phyloP scores from a whole-genome alignment of 2,888 invertebrate genomes.

The Germaria angustata region DNA sequence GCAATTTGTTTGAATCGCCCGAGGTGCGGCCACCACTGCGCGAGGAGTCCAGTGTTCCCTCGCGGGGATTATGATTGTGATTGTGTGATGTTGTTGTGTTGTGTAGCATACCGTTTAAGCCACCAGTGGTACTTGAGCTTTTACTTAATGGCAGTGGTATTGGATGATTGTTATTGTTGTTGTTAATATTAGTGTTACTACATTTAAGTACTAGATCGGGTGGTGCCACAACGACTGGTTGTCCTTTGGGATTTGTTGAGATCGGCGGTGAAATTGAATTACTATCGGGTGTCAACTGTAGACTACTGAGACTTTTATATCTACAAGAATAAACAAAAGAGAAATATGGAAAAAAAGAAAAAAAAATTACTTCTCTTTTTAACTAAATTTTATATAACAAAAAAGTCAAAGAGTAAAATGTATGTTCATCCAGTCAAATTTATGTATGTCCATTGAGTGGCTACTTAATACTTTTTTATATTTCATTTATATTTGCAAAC shows the following conservation, averaged over 20 bases:
- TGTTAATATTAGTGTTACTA: conserved; percentile 74
- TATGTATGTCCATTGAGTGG: too few species aligned
- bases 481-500: too few species aligned
- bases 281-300: conserved; percentile 80
- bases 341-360: neutral
- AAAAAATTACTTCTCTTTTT: neutral
- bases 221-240: conserved; percentile 69
- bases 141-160: conserved; percentile 72
- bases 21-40: conserved; percentile 93
- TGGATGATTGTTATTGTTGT: conserved; percentile 71
- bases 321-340: conserved; percentile 68
- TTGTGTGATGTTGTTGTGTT: conserved; percentile 43
- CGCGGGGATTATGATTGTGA: conserved; percentile 80
- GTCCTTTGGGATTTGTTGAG: conserved; percentile 79
- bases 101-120: conserved; percentile 64
- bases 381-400: neutral
- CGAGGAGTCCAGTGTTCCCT: conserved; percentile 93
- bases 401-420: neutral
- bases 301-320: conserved; percentile 80
- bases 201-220: conserved; percentile 78
- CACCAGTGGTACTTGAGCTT: conserved; percentile 78
- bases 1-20: conserved; percentile 89
- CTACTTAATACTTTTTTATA: too few species aligned
- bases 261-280: conserved; percentile 79
- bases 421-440: too few species aligned